A percentile compares a stretch with the other conserved stretches of the same genome.
These are phyloP conservation scores for Apodemia zela DNA, from an alignment of 2,888 invertebrate genomes.

Conservation along the genomic window DNA sequence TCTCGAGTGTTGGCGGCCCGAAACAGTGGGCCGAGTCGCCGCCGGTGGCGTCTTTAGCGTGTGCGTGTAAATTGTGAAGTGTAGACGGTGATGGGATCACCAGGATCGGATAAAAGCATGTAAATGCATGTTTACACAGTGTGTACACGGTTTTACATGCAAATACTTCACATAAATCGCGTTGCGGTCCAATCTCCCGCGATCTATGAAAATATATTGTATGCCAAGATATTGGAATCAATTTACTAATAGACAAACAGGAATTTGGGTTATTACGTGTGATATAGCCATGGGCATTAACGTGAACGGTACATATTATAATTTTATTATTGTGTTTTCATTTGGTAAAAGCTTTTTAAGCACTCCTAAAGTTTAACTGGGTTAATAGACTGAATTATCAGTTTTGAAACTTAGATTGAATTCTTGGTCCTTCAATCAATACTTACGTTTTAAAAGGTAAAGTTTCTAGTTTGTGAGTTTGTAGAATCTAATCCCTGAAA, in stretches of 20 bases:
- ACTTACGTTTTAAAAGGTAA: no score
- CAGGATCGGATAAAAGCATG: no score
- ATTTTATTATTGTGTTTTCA: slow-evolving; percentile 11
- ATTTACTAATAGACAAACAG: slow-evolving; percentile 6
- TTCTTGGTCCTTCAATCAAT: background rate
- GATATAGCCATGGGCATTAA: background rate
- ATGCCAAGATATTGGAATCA: slow-evolving; percentile 1
- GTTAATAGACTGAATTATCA: background rate
- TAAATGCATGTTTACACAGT: background rate
- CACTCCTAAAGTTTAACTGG: slow-evolving; percentile 1
- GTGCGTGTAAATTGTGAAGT: no score
- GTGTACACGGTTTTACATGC: background rate
- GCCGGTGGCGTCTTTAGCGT: no score
- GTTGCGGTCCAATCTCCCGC: background rate
- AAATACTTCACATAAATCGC: slow-evolving; percentile 4
- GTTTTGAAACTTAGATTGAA: background rate
- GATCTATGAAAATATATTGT: slow-evolving; percentile 3
- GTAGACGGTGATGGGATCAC: no score
- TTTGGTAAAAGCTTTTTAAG: slow-evolving; percentile 9
- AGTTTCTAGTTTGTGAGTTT: no score
- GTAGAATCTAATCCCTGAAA: no score
- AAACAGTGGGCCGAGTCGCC: no score
- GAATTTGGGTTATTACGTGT: slow-evolving; percentile 5
- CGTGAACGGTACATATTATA: slow-evolving; percentile 1
- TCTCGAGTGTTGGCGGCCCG: no score